Evolutionary conservation across 2,888 invertebrate genomes (phyloP).

Genomic region (Epicampocera succincta): DNA sequence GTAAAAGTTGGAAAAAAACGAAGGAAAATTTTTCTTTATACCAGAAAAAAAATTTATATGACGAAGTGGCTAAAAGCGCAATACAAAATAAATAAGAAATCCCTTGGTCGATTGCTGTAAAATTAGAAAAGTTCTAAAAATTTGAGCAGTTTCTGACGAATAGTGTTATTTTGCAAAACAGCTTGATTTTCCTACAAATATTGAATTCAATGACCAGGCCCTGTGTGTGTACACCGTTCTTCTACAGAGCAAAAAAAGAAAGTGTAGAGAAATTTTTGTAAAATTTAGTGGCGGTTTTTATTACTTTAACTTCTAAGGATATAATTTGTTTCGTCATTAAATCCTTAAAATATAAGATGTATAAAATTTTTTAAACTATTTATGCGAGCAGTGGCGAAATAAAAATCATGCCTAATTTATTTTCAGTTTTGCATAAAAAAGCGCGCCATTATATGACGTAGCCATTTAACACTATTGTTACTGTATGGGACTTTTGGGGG

Average conservation of each 20-base stretch:
- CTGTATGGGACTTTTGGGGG: constrained; percentile 25
- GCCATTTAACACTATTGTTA: constrained; percentile 70
- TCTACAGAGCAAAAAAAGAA: constrained; percentile 74
- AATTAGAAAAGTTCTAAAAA: constrained; percentile 5
- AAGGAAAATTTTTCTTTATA: constrained; percentile 54
- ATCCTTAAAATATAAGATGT: constrained; percentile 8
- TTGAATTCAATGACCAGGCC: constrained; percentile 59
- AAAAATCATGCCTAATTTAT: constrained; percentile 2
- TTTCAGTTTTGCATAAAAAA: constrained; percentile 70
- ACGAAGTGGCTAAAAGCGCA: constrained; percentile 52
- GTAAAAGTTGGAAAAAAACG: constrained; percentile 46
- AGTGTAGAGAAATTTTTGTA: constrained; percentile 80
- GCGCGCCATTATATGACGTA: constrained; percentile 80
- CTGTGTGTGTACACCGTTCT: constrained; percentile 61
- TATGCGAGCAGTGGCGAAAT: background rate
- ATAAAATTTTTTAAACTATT: background rate
- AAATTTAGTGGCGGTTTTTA: constrained; percentile 63
- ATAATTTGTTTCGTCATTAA: constrained; percentile 8
- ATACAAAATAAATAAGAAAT: constrained; percentile 14
- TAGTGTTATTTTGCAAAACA: constrained; percentile 24
- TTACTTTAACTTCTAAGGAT: constrained; percentile 28
- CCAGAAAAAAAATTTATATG: constrained; percentile 25
- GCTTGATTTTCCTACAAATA: constrained; percentile 41
- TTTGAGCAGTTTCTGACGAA: background rate
- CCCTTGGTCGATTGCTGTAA: constrained; percentile 5